Evolutionary conservation across 2,888 invertebrate genomes (phyloP).

Genomic region (Diaprepes abbreviatus): DNA sequence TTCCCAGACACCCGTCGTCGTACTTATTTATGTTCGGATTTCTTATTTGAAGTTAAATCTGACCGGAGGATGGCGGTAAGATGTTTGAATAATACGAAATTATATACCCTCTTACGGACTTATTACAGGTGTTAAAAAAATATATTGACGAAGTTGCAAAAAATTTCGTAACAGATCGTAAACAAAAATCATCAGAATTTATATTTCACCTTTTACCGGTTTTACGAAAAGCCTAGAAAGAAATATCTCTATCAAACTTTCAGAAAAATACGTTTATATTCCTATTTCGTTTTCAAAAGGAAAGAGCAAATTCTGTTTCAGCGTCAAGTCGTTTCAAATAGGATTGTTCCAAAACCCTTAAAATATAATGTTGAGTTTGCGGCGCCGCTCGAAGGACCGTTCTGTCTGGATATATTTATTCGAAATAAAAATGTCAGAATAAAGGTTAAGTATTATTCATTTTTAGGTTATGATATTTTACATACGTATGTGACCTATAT

Average conservation of each 20-base stretch:
- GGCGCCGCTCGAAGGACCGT: not conserved
- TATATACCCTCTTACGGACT: too few relatives aligned
- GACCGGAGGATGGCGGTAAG: too few relatives aligned
- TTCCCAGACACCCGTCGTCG: too few relatives aligned
- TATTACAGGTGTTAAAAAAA: too few relatives aligned
- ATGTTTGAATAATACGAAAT: too few relatives aligned
- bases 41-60: too few relatives aligned
- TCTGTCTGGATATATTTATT: slow-evolving; percentile 24
- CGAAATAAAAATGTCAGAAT: slow-evolving; percentile 25
- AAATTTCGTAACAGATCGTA: too few relatives aligned
- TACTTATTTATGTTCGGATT: too few relatives aligned
- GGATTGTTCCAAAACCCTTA: slow-evolving; percentile 17
- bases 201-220: too few relatives aligned
- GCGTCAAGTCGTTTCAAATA: slow-evolving; percentile 10
- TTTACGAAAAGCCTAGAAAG: too few relatives aligned
- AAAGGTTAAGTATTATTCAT: not conserved
- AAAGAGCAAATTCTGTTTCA: slow-evolving; percentile 17
- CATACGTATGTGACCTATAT: not conserved
- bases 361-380: slow-evolving; percentile 22
- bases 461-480: slow-evolving; percentile 1
- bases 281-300: not conserved
- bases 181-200: too few relatives aligned
- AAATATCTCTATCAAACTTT: not conserved
- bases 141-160: too few relatives aligned
- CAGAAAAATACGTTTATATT: slow-evolving; percentile 10